phyloP scores from a whole-genome alignment of 2,113 vertebrate species.

The Narcine bancroftii region DNA sequence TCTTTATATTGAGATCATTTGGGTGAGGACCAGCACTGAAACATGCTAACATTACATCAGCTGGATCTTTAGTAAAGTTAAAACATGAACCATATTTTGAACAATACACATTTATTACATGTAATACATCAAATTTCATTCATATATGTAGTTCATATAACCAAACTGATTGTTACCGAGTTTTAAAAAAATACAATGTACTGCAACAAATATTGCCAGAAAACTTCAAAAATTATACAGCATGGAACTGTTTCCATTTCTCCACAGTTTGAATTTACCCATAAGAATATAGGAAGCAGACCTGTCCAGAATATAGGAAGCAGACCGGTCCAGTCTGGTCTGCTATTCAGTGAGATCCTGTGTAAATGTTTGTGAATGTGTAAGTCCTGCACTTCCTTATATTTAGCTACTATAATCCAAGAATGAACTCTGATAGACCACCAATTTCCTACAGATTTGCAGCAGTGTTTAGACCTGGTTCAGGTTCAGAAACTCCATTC shows the following conservation, averaged over 20 bases:
- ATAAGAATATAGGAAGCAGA: too few species aligned
- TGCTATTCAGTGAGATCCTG: too few species aligned
- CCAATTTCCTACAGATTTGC: too few species aligned
- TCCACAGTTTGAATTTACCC: too few species aligned
- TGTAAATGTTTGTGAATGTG: too few species aligned
- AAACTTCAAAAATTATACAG: not conserved
- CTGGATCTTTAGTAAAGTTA: not conserved
- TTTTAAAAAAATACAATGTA: not conserved
- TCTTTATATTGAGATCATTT: not conserved
- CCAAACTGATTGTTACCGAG: not conserved
- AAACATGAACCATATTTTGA: not conserved
- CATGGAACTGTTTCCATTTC: not conserved
- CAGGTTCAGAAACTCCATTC: too few species aligned
- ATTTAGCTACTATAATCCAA: too few species aligned
- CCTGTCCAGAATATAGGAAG: too few species aligned
- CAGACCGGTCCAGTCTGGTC: too few species aligned
- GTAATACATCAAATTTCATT: not conserved
- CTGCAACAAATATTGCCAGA: not conserved
- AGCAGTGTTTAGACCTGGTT: too few species aligned
- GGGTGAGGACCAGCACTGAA: not conserved
- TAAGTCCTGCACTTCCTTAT: too few species aligned
- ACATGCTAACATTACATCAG: not conserved
- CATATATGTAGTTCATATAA: not conserved
- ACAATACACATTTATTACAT: not conserved
- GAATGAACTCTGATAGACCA: too few species aligned